Percentiles rank a stretch among this genome's conserved stretches.
These are phyloP conservation scores for Epizoanthus illoricatus DNA, from an alignment of 92 coral and sea anemone genomes.

Conservation along the genomic window DNA sequence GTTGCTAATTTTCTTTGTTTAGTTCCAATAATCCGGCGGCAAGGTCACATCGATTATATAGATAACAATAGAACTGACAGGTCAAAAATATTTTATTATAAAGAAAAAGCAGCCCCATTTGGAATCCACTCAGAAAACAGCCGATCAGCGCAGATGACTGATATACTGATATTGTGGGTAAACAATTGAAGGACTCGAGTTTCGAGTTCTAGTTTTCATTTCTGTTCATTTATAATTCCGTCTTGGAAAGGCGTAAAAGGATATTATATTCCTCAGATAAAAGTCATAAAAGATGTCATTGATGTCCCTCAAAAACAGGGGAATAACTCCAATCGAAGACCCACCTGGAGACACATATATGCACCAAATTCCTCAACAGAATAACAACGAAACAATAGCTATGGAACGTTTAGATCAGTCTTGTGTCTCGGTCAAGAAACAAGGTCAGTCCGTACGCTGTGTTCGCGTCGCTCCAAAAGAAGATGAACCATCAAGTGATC, in stretches of 20 bases:
- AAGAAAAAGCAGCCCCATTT: background rate
- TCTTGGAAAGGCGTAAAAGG: background rate
- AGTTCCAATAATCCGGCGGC: background rate
- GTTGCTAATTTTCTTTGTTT: conserved; percentile 12
- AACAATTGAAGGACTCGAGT: conserved; percentile 16
- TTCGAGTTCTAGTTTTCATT: background rate
- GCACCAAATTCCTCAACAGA: conserved; percentile 2
- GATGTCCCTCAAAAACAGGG: background rate
- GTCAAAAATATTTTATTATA: too few species aligned
- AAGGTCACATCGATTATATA: background rate
- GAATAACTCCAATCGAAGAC: background rate
- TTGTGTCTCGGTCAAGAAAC: conserved; percentile 2
- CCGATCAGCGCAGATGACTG: background rate
- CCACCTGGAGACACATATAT: background rate
- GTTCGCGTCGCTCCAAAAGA: conserved; percentile 26
- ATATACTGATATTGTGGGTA: background rate
- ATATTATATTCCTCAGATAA: background rate
- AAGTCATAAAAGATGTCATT: conserved; percentile 21
- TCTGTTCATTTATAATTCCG: background rate
- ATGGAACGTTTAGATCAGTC: background rate
- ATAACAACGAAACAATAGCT: background rate
- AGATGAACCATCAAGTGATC: background rate
- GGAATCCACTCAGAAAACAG: background rate
- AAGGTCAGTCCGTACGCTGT: conserved; percentile 8
- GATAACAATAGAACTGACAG: conserved; percentile 4